phyloP scores from a whole-genome alignment of 2,113 vertebrate genomes.

The Bubo blakistoni region DNA sequence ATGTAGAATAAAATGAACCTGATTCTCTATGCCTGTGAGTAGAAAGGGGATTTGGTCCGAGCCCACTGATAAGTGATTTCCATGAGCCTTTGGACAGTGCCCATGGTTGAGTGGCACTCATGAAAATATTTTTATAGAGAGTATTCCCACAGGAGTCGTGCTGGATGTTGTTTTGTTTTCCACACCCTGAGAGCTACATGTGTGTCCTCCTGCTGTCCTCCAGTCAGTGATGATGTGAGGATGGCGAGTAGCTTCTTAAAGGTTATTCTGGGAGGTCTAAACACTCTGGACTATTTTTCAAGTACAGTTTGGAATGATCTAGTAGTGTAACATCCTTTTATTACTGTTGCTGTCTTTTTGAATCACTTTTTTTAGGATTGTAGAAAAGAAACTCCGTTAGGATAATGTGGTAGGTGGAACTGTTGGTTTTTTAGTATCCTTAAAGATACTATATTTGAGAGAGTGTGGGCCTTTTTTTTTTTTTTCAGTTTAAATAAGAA shows the following conservation, averaged over 20 bases:
- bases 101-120: fast-evolving
- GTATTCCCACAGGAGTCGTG: background rate
- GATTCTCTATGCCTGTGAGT: background rate
- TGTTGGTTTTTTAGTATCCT: background rate
- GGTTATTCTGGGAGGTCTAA: background rate
- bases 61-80: background rate
- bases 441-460: background rate
- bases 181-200: background rate
- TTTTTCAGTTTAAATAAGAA: background rate
- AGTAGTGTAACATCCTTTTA: background rate
- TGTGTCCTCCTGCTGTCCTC: background rate
- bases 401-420: background rate
- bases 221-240: background rate
- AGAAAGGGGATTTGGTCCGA: background rate
- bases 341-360: background rate
- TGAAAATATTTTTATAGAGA: background rate
- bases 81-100: background rate
- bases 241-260: background rate
- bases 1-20: background rate
- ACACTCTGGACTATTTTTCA: background rate
- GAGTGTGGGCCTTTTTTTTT: background rate
- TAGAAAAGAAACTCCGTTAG: background rate
- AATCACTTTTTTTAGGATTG: background rate
- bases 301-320: background rate
- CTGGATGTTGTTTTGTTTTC: background rate